phyloP scores from a whole-genome alignment of 2,888 invertebrate species.

The Scaptomyza reducta region DNA sequence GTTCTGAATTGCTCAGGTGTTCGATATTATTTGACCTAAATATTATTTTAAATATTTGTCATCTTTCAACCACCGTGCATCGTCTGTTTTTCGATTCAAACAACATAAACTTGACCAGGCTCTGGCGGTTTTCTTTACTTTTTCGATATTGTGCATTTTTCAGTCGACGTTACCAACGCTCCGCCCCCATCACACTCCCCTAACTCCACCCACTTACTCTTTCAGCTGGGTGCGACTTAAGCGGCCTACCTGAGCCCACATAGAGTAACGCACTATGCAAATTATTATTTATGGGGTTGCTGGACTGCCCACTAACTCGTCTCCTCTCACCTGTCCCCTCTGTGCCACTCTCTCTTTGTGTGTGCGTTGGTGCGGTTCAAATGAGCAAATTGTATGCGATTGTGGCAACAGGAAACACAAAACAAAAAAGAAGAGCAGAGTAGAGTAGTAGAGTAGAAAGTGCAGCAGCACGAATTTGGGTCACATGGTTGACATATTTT shows the following conservation, averaged over 20 bases:
- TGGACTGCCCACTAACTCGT: conserved; percentile 19
- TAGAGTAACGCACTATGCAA: conserved; percentile 70
- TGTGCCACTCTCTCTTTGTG: conserved; percentile 10
- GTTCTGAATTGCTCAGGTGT: too few relatives aligned
- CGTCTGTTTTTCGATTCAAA: conserved; percentile 53
- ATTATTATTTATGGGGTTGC: conserved; percentile 77
- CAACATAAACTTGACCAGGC: conserved; percentile 47
- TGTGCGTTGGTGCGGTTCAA: conserved; percentile 61
- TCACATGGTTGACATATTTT: conserved; percentile 62
- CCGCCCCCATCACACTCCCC: neutral
- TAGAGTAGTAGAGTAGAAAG: conserved; percentile 29
- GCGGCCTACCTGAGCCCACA: conserved; percentile 73
- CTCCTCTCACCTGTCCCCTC: neutral
- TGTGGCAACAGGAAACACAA: conserved; percentile 52
- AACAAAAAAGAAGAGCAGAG: conserved; percentile 12
- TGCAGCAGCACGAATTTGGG: conserved; percentile 63
- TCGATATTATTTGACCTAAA: too few relatives aligned
- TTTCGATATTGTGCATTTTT: conserved; percentile 75
- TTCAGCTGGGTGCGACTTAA: conserved; percentile 66
- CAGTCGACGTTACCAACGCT: conserved; percentile 29
- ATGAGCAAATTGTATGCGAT: conserved; percentile 79
- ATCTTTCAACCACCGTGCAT: conserved; percentile 42
- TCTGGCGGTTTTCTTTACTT: conserved; percentile 70
- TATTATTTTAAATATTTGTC: neutral
- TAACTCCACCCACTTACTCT: conserved; percentile 19